Evolutionary conservation across 1,140 invertebrate species (phyloP).

Genomic region (Campodea augens): DNA sequence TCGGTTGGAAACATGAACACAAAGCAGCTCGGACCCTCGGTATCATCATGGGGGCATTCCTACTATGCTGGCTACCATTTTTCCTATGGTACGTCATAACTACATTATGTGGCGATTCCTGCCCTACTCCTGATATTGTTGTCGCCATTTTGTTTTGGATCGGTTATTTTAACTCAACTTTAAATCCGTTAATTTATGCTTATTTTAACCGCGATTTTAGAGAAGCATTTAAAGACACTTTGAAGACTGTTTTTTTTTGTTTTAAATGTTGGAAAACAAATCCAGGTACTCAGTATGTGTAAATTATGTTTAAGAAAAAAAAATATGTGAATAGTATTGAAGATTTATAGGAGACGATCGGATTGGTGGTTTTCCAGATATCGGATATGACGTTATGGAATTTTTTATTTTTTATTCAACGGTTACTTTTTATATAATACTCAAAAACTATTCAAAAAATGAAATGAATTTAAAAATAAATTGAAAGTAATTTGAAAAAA

Average conservation of each 20-base stretch:
- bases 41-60: constrained; percentile 35
- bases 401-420: too few species aligned
- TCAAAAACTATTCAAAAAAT: too few species aligned
- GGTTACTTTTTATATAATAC: too few species aligned
- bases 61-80: constrained; percentile 41
- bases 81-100: constrained; percentile 35
- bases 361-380: too few species aligned
- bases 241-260: constrained; percentile 20
- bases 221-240: constrained; percentile 36
- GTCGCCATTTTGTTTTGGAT: constrained; percentile 39
- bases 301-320: too few species aligned
- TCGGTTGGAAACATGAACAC: constrained; percentile 29
- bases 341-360: too few species aligned
- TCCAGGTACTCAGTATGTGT: neutral
- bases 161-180: constrained; percentile 40
- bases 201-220: constrained; percentile 47
- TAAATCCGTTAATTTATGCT: constrained; percentile 41
- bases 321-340: too few species aligned
- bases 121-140: constrained; percentile 28
- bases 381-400: too few species aligned
- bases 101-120: constrained; percentile 28
- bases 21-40: constrained; percentile 39
- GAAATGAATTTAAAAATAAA: too few species aligned
- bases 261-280: neutral
- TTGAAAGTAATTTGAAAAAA: too few species aligned